These are phyloP conservation scores for Tryphoninae sp. DNA, from an alignment of 2,888 invertebrate species.

Conservation along the genomic window DNA sequence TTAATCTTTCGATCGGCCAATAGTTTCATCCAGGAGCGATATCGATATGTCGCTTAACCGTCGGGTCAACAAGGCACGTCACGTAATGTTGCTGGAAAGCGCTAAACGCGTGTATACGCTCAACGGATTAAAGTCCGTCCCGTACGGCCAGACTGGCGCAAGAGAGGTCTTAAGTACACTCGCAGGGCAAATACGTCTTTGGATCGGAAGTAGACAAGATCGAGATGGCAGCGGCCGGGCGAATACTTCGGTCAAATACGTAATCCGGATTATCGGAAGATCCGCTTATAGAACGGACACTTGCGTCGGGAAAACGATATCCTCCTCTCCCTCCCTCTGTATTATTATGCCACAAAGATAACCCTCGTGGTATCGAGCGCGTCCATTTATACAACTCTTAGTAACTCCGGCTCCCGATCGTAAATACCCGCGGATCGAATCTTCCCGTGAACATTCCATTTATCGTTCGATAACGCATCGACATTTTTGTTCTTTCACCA, in stretches of 20 bases:
- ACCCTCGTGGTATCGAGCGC: background rate
- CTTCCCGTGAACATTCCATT: no score
- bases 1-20: background rate
- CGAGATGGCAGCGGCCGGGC: conserved; percentile 75
- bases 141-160: conserved; percentile 68
- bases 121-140: conserved; percentile 68
- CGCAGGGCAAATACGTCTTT: conserved; percentile 78
- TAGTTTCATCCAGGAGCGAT: background rate
- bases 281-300: conserved; percentile 80
- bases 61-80: background rate
- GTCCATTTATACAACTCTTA: conserved; percentile 4
- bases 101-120: conserved; percentile 53
- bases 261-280: conserved; percentile 81
- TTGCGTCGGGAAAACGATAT: conserved; percentile 78
- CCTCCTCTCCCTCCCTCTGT: conserved; percentile 32
- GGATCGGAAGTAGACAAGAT: conserved; percentile 73
- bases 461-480: no score
- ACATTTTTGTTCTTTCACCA: no score
- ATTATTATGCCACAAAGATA: conserved; percentile 25
- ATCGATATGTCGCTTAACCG: background rate
- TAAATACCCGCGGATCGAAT: conserved; percentile 18
- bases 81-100: conserved; percentile 26
- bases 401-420: conserved; percentile 44
- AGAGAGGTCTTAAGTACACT: conserved; percentile 67
- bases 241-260: conserved; percentile 77